These are phyloP conservation scores for Aquatica leii DNA, from an alignment of 2,888 invertebrate genomes.

Conservation along the genomic window DNA sequence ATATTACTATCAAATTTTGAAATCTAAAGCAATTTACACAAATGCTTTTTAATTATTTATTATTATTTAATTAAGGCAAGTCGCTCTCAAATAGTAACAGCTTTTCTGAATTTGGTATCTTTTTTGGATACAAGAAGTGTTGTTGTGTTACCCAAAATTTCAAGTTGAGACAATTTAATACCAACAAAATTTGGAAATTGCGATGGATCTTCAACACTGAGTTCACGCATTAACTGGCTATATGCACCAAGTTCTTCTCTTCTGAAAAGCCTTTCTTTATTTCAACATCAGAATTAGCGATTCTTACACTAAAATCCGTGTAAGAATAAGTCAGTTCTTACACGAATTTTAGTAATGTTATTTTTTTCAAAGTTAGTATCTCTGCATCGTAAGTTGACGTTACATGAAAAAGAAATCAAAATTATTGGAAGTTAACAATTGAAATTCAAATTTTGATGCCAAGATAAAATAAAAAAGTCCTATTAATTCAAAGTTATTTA, in stretches of 20 bases:
- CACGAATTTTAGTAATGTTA: too few species aligned
- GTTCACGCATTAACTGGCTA: slow-evolving; percentile 10
- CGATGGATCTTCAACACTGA: slow-evolving; percentile 1
- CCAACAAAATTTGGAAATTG: slow-evolving; percentile 10
- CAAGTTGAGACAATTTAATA: background rate
- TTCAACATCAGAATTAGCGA: too few species aligned
- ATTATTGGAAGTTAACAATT: too few species aligned
- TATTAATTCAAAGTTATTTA: too few species aligned
- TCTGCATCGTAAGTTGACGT: too few species aligned
- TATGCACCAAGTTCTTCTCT: background rate
- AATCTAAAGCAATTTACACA: background rate
- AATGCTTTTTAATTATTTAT: background rate
- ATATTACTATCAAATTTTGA: too few species aligned
- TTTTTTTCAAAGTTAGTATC: too few species aligned
- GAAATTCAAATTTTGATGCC: too few species aligned
- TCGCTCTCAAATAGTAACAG: slow-evolving; percentile 3
- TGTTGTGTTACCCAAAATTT: background rate
- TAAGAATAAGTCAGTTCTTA: too few species aligned
- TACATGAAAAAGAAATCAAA: too few species aligned
- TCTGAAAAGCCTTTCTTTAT: slow-evolving; percentile 10
- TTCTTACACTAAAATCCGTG: too few species aligned
- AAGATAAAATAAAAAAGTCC: too few species aligned
- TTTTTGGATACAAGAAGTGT: background rate
- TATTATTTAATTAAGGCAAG: slow-evolving; percentile 7
- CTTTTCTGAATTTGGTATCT: slow-evolving; percentile 14